A percentile compares a stretch with the other conserved stretches of the same genome.
These are phyloP conservation scores for Parascotia fuliginaria DNA, from an alignment of 2,888 invertebrate species.

Conservation along the genomic window DNA sequence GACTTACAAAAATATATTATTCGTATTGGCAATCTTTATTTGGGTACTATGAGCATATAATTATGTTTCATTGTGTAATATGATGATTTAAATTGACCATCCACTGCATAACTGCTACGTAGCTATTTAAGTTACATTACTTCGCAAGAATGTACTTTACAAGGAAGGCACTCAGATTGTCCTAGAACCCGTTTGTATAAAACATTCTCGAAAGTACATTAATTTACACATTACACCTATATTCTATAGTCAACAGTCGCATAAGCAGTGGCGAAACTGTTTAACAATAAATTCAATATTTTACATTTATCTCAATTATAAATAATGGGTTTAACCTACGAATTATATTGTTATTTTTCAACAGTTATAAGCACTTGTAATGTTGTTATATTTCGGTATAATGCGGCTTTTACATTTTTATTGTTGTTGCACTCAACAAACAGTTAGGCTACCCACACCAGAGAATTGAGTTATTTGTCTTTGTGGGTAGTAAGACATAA, in stretches of 20 bases:
- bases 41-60: constrained; percentile 18
- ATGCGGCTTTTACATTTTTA: no score
- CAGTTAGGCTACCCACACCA: no score
- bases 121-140: constrained; percentile 17
- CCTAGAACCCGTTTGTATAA: constrained; percentile 12
- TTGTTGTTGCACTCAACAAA: no score
- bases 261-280: constrained; percentile 33
- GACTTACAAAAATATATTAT: constrained; percentile 44
- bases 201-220: constrained; percentile 28
- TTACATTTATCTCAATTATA: constrained; percentile 34
- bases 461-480: constrained; percentile 10
- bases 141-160: constrained; percentile 22
- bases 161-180: constrained; percentile 6
- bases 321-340: constrained; percentile 40
- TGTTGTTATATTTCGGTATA: no score
- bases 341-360: constrained; percentile 43
- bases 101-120: constrained; percentile 33
- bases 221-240: constrained; percentile 18
- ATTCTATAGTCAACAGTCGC: constrained; percentile 29
- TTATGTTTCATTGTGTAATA: constrained; percentile 38
- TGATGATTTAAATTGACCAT: constrained; percentile 41
- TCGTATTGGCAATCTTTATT: constrained; percentile 34
- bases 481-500: no score
- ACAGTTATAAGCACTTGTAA: constrained; percentile 42
- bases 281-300: constrained; percentile 33